Conservation (phyloP, 2,888 invertebrate species). For the Phytoseiulus persimilis region DNA sequence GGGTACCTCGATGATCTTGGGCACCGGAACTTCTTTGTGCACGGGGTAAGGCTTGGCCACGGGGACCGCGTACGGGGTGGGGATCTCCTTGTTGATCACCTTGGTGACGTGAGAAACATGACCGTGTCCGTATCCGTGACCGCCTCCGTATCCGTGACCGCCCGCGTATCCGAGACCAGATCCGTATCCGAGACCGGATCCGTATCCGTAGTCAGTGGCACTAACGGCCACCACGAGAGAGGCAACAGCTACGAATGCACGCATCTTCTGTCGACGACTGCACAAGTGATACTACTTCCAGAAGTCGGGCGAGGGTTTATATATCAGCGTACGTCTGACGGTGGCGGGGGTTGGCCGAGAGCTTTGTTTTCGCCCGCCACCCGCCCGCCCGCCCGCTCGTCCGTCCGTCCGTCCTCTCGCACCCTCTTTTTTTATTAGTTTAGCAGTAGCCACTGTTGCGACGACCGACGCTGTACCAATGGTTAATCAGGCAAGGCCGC, state of each 20-base stretch:
- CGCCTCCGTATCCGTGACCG: neutral
- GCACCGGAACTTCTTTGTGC: conserved; percentile 18
- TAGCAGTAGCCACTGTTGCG: conserved; percentile 20
- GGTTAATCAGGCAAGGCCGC: conserved; percentile 38
- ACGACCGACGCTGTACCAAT: neutral
- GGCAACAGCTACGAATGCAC: conserved; percentile 20
- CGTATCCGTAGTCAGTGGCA: conserved; percentile 29
- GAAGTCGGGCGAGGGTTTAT: conserved; percentile 38
- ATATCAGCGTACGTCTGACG: conserved; percentile 8
- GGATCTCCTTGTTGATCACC: conserved; percentile 37
- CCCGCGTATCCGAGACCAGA: neutral
- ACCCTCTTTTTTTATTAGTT: conserved; percentile 26
- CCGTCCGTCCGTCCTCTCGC: conserved; percentile 18
- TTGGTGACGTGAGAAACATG: conserved; percentile 33
- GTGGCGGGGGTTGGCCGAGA: conserved; percentile 5
- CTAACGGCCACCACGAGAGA: conserved; percentile 15
- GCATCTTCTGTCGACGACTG: conserved; percentile 34
- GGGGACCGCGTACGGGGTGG: conserved; percentile 15
- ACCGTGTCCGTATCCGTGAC: neutral
- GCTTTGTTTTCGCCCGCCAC: neutral
- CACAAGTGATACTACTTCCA: conserved; percentile 18
- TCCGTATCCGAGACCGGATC: neutral
- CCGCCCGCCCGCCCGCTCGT: conserved; percentile 15
- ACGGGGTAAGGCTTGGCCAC: conserved; percentile 32
- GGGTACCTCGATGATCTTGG: conserved; percentile 27